phyloP scores from a whole-genome alignment of 2,888 invertebrate species.

The Aplocera efformata region DNA sequence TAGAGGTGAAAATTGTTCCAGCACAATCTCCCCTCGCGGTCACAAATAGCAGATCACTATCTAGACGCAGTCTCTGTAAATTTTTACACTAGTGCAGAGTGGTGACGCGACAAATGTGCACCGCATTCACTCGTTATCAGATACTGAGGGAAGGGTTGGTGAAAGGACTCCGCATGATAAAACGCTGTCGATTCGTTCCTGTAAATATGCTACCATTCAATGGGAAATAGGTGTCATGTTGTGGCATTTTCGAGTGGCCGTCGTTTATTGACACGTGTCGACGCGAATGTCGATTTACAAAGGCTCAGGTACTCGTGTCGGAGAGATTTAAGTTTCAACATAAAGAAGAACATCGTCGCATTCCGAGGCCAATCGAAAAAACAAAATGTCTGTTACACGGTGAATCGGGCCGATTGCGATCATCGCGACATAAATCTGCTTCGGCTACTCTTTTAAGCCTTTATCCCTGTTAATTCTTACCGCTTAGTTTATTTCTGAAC shows the following conservation, averaged over 20 bases:
- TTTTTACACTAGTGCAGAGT: slow-evolving; percentile 76
- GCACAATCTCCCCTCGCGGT: slow-evolving; percentile 36
- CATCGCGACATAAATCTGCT: slow-evolving; percentile 77
- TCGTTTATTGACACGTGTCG: slow-evolving; percentile 27
- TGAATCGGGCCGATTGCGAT: slow-evolving; percentile 73
- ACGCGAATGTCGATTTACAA: slow-evolving; percentile 13
- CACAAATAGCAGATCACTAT: slow-evolving; percentile 74
- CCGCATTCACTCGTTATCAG: slow-evolving; percentile 73
- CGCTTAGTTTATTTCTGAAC: slow-evolving; percentile 78
- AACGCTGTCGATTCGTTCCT: slow-evolving; percentile 70
- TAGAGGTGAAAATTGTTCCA: slow-evolving; percentile 19
- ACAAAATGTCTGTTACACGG: slow-evolving; percentile 63
- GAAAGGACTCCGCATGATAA: slow-evolving; percentile 67
- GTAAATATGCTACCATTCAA: slow-evolving; percentile 68
- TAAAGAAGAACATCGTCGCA: slow-evolving; percentile 47
- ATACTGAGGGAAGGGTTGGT: slow-evolving; percentile 71
- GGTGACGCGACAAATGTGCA: slow-evolving; percentile 73
- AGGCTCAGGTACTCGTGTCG: slow-evolving; percentile 6
- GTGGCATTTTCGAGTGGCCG: slow-evolving; percentile 49
- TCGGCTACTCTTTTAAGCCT: slow-evolving; percentile 79
- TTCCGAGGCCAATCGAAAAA: slow-evolving; percentile 54
- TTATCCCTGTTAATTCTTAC: slow-evolving; percentile 80
- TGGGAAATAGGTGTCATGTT: slow-evolving; percentile 67
- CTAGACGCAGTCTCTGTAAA: slow-evolving; percentile 72
- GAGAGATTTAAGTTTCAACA: slow-evolving; percentile 29